Percentiles rank a stretch among this genome's conserved stretches.
These are phyloP conservation scores for Poeciliopsis turneri DNA, from an alignment of 2,797 vertebrate species.

Conservation along the genomic window DNA sequence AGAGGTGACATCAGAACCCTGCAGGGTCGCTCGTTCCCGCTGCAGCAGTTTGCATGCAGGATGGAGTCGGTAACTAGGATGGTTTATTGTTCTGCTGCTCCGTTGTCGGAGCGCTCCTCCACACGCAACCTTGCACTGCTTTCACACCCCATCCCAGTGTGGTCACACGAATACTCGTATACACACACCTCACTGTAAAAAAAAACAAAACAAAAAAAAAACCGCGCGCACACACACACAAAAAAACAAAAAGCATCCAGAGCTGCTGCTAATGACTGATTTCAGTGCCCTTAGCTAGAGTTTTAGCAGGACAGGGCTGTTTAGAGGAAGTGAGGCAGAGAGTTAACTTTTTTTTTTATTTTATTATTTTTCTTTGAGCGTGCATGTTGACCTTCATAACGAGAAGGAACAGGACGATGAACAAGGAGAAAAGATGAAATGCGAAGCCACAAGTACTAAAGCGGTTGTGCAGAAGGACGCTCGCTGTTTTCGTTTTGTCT, in stretches of 20 bases:
- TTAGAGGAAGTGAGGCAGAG: conserved; percentile 50
- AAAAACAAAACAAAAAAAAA: background rate
- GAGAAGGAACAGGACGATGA: conserved; percentile 34
- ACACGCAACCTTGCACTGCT: conserved; percentile 49
- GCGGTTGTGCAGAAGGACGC: conserved; percentile 68
- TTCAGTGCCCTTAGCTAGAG: conserved; percentile 70
- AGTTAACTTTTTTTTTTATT: conserved; percentile 40
- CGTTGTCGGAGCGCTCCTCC: conserved; percentile 42
- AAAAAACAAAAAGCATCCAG: conserved; percentile 55
- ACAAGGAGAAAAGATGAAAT: conserved; percentile 15
- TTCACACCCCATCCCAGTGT: conserved; percentile 49
- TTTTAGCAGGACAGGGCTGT: conserved; percentile 61
- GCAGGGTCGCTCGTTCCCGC: conserved; percentile 48
- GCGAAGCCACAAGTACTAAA: conserved; percentile 57
- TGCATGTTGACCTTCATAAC: conserved; percentile 35
- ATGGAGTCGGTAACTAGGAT: conserved; percentile 61
- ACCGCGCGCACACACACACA: too few species aligned
- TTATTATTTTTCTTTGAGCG: conserved; percentile 41
- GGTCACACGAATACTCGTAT: conserved; percentile 46
- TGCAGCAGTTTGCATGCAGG: conserved; percentile 49
- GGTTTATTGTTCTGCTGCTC: conserved; percentile 49
- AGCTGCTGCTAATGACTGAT: conserved; percentile 75
- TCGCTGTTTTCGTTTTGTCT: conserved; percentile 63
- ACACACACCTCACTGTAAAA: conserved; percentile 60
- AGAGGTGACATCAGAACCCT: conserved; percentile 59